Percentiles rank a stretch among this genome's conserved stretches.
These are phyloP conservation scores for Drosophila subpulchrella DNA, from an alignment of 1,140 invertebrate species.

Conservation along the genomic window DNA sequence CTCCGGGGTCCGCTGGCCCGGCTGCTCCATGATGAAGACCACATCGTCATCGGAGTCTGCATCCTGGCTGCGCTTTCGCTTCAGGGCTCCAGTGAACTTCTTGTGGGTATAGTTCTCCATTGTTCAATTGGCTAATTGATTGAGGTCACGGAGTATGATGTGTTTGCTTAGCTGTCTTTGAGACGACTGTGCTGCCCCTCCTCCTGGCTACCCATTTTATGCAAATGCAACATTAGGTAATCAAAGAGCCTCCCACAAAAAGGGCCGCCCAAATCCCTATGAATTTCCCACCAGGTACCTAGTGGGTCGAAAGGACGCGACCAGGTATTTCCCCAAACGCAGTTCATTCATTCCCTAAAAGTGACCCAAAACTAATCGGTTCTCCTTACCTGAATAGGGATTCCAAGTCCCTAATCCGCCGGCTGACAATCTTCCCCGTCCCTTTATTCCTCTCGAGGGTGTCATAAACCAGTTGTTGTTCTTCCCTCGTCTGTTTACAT, in stretches of 20 bases:
- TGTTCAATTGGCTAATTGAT: background rate
- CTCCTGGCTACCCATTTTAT: slow-evolving; percentile 61
- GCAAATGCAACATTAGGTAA: slow-evolving; percentile 79
- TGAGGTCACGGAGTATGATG: slow-evolving; percentile 3
- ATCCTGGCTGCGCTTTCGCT: slow-evolving; percentile 60
- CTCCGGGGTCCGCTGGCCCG: slow-evolving; percentile 21
- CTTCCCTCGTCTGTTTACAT: slow-evolving; percentile 50
- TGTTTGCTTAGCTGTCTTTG: slow-evolving; percentile 50
- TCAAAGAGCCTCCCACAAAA: slow-evolving; percentile 22
- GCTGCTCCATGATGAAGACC: slow-evolving; percentile 55
- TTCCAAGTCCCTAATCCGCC: slow-evolving; percentile 58
- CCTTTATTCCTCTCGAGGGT: slow-evolving; percentile 31
- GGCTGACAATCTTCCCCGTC: slow-evolving; percentile 43
- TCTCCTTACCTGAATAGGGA: slow-evolving; percentile 17
- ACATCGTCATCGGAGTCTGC: slow-evolving; percentile 60
- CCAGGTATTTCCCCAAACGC: slow-evolving; percentile 67
- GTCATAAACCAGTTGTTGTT: slow-evolving; percentile 80
- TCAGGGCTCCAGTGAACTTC: slow-evolving; percentile 57
- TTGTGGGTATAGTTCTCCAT: slow-evolving; percentile 65
- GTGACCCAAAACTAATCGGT: slow-evolving; percentile 56
- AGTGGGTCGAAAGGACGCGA: background rate
- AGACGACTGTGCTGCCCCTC: slow-evolving; percentile 63
- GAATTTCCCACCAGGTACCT: slow-evolving; percentile 55
- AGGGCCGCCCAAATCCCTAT: slow-evolving; percentile 5
- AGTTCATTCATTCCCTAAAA: slow-evolving; percentile 68